A percentile compares a stretch with the other conserved stretches of the same genome.
These are phyloP conservation scores for Cyprinodon brontotheroides DNA, from an alignment of 2,113 vertebrate species.

Conservation along the genomic window DNA sequence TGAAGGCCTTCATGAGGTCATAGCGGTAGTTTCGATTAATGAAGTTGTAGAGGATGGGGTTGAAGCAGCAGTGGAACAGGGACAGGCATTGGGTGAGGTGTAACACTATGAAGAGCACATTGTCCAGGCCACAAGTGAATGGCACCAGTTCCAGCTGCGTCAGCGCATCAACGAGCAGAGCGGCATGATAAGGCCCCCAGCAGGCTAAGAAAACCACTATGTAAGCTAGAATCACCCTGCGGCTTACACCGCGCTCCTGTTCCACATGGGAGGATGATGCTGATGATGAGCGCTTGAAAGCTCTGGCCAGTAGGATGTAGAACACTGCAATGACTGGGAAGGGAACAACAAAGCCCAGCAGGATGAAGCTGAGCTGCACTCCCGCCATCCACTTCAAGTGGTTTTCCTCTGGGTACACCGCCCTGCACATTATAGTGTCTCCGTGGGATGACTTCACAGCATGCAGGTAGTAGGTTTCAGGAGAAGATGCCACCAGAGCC, in stretches of 20 bases:
- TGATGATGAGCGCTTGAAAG: constrained; percentile 66
- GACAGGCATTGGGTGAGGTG: constrained; percentile 95
- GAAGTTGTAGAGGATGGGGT: constrained; percentile 96
- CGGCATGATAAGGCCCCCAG: constrained; percentile 90
- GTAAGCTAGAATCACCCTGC: constrained; percentile 90
- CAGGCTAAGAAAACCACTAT: constrained; percentile 91
- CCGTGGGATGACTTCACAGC: constrained; percentile 78
- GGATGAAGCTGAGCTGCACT: constrained; percentile 88
- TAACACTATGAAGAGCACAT: constrained; percentile 85
- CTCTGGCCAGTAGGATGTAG: constrained; percentile 85
- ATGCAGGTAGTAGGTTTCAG: constrained; percentile 90
- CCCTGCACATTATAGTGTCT: constrained; percentile 86
- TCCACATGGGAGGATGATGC: constrained; percentile 57
- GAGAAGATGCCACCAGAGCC: constrained; percentile 85
- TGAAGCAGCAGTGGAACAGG: constrained; percentile 93
- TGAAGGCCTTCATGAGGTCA: constrained; percentile 96
- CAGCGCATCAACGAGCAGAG: constrained; percentile 87
- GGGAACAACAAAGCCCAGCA: constrained; percentile 89
- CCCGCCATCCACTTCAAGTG: constrained; percentile 89
- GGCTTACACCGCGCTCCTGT: constrained; percentile 86
- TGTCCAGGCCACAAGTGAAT: constrained; percentile 88
- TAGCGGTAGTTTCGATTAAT: constrained; percentile 92
- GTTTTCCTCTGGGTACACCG: constrained; percentile 87
- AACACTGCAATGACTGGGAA: constrained; percentile 89
- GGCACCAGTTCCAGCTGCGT: constrained; percentile 86